Evolutionary conservation across 2,888 invertebrate species (phyloP).

Genomic region (Parnassius glacialis): DNA sequence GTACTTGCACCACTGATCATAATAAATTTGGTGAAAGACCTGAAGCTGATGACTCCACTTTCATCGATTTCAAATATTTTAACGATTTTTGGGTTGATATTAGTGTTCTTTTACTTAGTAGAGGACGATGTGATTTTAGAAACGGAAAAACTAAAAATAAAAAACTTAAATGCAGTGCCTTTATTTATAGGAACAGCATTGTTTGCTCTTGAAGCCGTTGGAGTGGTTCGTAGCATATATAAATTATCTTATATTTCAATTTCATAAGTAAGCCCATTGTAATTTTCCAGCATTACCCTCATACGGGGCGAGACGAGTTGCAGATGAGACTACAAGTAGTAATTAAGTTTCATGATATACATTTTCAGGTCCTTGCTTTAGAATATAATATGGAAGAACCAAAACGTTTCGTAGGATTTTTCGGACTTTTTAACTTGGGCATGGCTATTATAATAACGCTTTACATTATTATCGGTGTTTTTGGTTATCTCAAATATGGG

Average conservation of each 20-base stretch:
- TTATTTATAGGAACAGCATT: conserved; percentile 93
- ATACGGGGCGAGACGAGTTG: too few species aligned
- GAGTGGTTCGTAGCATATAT: conserved; percentile 81
- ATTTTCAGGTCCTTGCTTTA: conserved; percentile 88
- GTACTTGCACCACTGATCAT: conserved; percentile 82
- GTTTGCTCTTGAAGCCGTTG: conserved; percentile 91
- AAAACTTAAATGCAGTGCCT: conserved; percentile 80
- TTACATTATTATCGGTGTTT: conserved; percentile 90
- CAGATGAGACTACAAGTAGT: too few species aligned
- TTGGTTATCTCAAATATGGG: conserved; percentile 94
- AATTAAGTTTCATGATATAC: too few species aligned
- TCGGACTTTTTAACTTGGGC: conserved; percentile 89
- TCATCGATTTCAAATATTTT: conserved; percentile 89
- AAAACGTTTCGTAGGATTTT: conserved; percentile 85
- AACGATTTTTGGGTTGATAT: conserved; percentile 85
- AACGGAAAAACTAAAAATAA: conserved; percentile 69
- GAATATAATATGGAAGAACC: conserved; percentile 96
- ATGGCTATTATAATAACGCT: conserved; percentile 88
- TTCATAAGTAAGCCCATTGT: too few species aligned
- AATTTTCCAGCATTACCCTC: too few species aligned
- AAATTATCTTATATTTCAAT: too few species aligned
- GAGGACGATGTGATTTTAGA: conserved; percentile 80
- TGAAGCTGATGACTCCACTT: conserved; percentile 89
- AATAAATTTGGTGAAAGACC: conserved; percentile 84
- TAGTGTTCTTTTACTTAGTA: conserved; percentile 87